A percentile compares a stretch with the other conserved stretches of the same genome.
phyloP scores from a whole-genome alignment of 2,797 vertebrate species.

The Halcyon chelicuti region DNA sequence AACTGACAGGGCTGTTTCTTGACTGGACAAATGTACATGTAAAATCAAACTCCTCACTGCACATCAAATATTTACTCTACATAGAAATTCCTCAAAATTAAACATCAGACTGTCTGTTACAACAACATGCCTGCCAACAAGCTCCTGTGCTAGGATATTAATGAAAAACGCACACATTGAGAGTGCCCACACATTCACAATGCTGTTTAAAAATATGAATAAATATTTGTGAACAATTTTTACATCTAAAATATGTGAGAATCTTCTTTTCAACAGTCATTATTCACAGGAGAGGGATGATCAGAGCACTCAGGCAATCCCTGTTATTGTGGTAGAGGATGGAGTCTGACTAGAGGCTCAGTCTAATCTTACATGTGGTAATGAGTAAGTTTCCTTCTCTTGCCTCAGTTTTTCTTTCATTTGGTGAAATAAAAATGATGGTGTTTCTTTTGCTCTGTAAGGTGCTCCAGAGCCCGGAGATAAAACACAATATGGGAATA shows the following conservation, averaged over 20 bases:
- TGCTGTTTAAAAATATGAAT: constrained; percentile 43
- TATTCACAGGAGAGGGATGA: background rate
- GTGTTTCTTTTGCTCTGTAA: background rate
- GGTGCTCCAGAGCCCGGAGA: background rate
- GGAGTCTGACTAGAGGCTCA: background rate
- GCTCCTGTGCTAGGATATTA: background rate
- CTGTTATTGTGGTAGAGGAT: background rate
- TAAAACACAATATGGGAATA: background rate
- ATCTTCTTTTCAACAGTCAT: background rate
- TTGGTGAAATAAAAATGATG: background rate
- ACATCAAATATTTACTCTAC: background rate
- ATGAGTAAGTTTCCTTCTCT: background rate
- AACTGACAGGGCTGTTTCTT: background rate
- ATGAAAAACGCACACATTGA: constrained; percentile 9
- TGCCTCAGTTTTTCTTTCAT: background rate
- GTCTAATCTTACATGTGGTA: background rate
- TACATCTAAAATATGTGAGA: background rate
- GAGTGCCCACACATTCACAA: constrained; percentile 31
- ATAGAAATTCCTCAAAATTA: constrained; percentile 14
- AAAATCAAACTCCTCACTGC: background rate
- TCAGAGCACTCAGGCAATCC: background rate
- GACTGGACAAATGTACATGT: background rate
- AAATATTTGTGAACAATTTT: constrained; percentile 38
- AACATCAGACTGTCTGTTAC: constrained; percentile 1
- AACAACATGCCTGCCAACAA: background rate